Evolutionary conservation across 92 coral and sea anemone genomes (phyloP), one percentile per base, ranked within the genome.

Genomic region (Heteractis magnifica): DNA sequence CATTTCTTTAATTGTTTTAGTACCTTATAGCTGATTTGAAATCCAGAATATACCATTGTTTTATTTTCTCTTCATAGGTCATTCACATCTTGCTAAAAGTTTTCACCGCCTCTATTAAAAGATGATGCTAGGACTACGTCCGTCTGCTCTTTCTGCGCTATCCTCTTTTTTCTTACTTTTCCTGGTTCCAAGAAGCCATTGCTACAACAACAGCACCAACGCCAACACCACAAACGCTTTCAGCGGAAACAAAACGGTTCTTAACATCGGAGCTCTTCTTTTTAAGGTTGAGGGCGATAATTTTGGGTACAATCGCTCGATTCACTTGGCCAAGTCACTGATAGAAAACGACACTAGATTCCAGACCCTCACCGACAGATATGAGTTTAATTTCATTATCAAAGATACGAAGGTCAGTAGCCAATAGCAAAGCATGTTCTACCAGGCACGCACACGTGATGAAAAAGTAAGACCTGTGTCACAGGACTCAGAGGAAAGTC

Each of bases 351-450:
- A 50, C 13, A 60, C 81, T 12, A 16, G 56, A 8, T 74, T 83
- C 50, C 76, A 76, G 71, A 21, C 51, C n/a, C 80, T 83, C 6
- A 83, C 79, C 3, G 81, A 83, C n/a, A 74, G 72, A 41, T 83
- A 83, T 49, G 74, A 83, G 44, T 49, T 83, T 19, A n/a, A 48
- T 15, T 49, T 83, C 9, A 56, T 15, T 4, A 34, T 49, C 6
- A 26, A 15, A 50, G 55, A 64, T 50, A 53, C 72, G 4, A 0
- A 5, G 5, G 84, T 81, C 21, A 65, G 84, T 82, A 52, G 12
- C 18, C 8, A 44, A 13, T 13, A 59, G 14, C 14, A 10, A 55
- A 3, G 14, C 10, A 53, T 53, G 10, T 9, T 53, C 58, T 9
- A 2, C 58, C 44, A 34, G 44, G 44, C 44, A 34, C 2, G 44